phyloP scores from a whole-genome alignment of 1,140 invertebrate species.

The Bombyx mandarina region DNA sequence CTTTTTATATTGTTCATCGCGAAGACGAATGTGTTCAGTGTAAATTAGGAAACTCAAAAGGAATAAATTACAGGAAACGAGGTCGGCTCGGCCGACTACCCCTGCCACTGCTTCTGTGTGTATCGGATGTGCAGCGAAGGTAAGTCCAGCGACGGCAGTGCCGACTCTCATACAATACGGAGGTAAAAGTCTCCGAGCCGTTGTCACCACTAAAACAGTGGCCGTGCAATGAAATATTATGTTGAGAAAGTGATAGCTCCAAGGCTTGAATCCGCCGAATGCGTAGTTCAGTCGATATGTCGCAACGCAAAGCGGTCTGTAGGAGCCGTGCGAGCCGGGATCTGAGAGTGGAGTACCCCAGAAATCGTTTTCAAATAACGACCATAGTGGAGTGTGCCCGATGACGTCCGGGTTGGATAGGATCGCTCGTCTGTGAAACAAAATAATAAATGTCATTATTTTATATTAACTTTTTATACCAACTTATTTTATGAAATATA shows the following conservation, averaged over 20 bases:
- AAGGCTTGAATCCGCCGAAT: slow-evolving; percentile 88
- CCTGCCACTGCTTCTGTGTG: slow-evolving; percentile 97
- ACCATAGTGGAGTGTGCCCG: slow-evolving; percentile 80
- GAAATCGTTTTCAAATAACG: slow-evolving; percentile 87
- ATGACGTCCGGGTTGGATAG: slow-evolving; percentile 89
- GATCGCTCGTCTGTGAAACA: slow-evolving; percentile 86
- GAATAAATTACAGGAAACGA: slow-evolving; percentile 92
- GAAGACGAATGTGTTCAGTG: slow-evolving; percentile 74
- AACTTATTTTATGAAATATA: too few relatives aligned
- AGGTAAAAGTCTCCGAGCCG: slow-evolving; percentile 77
- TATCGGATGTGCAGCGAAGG: slow-evolving; percentile 96
- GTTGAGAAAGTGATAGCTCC: slow-evolving; percentile 94
- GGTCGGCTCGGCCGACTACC: slow-evolving; percentile 95
- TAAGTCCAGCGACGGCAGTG: slow-evolving; percentile 83
- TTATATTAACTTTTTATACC: too few relatives aligned
- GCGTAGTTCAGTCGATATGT: slow-evolving; percentile 94
- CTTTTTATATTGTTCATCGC: slow-evolving; percentile 60
- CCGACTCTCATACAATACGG: slow-evolving; percentile 74
- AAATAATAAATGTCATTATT: slow-evolving; percentile 23
- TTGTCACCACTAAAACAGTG: slow-evolving; percentile 83
- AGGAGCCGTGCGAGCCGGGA: slow-evolving; percentile 92
- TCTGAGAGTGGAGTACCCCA: slow-evolving; percentile 92
- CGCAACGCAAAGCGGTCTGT: slow-evolving; percentile 91
- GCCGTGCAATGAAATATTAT: slow-evolving; percentile 87
- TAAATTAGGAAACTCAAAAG: slow-evolving; percentile 89